Percentiles rank a stretch among this genome's conserved stretches.
Evolutionary conservation across 1,140 invertebrate species (phyloP).

Genomic region (Drosophila sturtevanti): DNA sequence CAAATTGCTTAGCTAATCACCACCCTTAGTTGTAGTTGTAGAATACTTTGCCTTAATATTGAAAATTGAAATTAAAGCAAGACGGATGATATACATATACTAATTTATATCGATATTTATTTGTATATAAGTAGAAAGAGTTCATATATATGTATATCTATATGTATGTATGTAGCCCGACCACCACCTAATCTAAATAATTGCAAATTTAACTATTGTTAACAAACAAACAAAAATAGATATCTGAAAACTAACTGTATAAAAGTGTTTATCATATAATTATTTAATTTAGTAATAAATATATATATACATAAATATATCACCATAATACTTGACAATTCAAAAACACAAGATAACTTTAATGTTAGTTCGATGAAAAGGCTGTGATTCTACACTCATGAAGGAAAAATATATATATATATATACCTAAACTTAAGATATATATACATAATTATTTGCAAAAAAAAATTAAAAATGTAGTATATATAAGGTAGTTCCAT

Average conservation of each 20-base stretch:
- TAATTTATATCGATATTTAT: slow-evolving; percentile 63
- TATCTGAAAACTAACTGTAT: slow-evolving; percentile 44
- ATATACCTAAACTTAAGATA: slow-evolving; percentile 21
- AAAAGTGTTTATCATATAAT: slow-evolving; percentile 29
- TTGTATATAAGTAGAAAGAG: slow-evolving; percentile 58
- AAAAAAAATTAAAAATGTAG: slow-evolving; percentile 14
- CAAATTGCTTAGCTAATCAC: slow-evolving; percentile 42
- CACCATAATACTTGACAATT: slow-evolving; percentile 74
- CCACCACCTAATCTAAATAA: slow-evolving; percentile 58
- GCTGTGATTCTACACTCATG: slow-evolving; percentile 81
- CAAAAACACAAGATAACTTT: slow-evolving; percentile 61
- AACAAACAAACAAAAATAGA: slow-evolving; percentile 44
- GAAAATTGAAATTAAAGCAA: slow-evolving; percentile 29
- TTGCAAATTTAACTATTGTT: slow-evolving; percentile 9
- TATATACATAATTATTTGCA: slow-evolving; percentile 30
- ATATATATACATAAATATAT: slow-evolving; percentile 38
- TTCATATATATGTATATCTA: slow-evolving; percentile 3
- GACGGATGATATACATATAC: slow-evolving; percentile 19
- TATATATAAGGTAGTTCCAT: slow-evolving; percentile 32
- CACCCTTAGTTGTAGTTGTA: slow-evolving; percentile 35
- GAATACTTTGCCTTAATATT: slow-evolving; percentile 44
- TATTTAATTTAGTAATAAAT: slow-evolving; percentile 43
- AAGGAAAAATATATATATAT: slow-evolving; percentile 57
- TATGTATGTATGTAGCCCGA: slow-evolving; percentile 23
- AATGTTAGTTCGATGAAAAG: slow-evolving; percentile 69